phyloP scores from a whole-genome alignment of 2,888 invertebrate species.

The Anaspis maculata region DNA sequence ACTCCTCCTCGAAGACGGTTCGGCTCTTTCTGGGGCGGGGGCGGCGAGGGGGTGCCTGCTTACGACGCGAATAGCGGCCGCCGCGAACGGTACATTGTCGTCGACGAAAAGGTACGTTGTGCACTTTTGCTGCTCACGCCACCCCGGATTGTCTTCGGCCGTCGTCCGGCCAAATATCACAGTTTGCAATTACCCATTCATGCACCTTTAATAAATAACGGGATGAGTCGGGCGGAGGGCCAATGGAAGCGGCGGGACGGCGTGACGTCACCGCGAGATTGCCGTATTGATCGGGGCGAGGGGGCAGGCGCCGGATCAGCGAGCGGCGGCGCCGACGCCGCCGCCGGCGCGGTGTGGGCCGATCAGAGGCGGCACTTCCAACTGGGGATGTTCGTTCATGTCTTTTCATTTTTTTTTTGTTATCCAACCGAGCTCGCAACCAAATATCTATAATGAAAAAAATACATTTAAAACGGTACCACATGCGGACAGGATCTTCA shows the following conservation, averaged over 20 bases:
- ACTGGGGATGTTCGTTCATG: too few species aligned
- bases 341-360: too few species aligned
- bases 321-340: too few species aligned
- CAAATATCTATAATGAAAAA: too few species aligned
- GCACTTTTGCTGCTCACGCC: too few species aligned
- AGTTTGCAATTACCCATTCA: conserved; percentile 43
- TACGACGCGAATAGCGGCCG: background rate
- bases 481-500: too few species aligned
- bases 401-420: too few species aligned
- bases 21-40: background rate
- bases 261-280: conserved; percentile 48
- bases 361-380: too few species aligned
- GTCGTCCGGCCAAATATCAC: conserved; percentile 38
- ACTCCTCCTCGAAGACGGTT: too few species aligned
- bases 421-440: too few species aligned
- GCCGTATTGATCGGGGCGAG: conserved; percentile 43
- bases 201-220: conserved; percentile 50
- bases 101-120: too few species aligned
- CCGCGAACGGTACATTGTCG: background rate
- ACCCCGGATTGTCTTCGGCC: conserved; percentile 29
- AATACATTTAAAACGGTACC: too few species aligned
- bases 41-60: background rate
- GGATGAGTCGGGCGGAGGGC: conserved; percentile 46
- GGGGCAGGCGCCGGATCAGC: conserved; percentile 31
- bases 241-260: conserved; percentile 43